These are phyloP conservation scores for Lepidurus packardi DNA, from an alignment of 1,140 invertebrate genomes.

Conservation along the genomic window DNA sequence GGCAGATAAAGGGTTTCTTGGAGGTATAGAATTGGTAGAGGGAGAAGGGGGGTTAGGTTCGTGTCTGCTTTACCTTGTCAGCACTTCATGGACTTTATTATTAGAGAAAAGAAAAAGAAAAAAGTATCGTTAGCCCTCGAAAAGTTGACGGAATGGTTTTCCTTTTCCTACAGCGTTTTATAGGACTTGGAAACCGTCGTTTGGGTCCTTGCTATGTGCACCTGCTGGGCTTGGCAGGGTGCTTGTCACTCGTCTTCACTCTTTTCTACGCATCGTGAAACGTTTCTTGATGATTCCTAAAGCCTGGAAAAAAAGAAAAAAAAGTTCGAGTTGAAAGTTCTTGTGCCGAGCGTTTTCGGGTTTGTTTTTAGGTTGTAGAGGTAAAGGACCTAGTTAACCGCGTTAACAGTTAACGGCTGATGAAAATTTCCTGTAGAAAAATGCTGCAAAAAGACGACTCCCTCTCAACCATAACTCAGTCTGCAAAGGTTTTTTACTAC, in stretches of 20 bases:
- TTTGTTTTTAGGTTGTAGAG: neutral
- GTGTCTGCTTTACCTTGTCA: conserved; percentile 19
- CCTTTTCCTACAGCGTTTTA: neutral
- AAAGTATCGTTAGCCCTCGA: neutral
- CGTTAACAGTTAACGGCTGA: conserved; percentile 21
- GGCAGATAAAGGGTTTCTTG: neutral
- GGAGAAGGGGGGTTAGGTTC: neutral
- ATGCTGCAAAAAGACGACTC: neutral
- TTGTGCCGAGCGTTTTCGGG: neutral
- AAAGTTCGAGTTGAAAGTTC: conserved; percentile 12
- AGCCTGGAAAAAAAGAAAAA: neutral
- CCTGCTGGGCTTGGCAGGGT: conserved; percentile 17
- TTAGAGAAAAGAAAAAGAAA: neutral
- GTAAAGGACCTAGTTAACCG: conserved; percentile 6
- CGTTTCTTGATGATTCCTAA: conserved; percentile 9
- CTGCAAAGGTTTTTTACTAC: neutral
- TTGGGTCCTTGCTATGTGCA: conserved; percentile 12
- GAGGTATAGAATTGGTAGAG: neutral
- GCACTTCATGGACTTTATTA: conserved; percentile 15
- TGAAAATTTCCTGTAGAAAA: conserved; percentile 1
- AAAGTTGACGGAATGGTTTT: conserved; percentile 13
- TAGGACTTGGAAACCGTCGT: neutral
- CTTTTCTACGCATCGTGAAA: neutral
- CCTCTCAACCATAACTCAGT: conserved; percentile 6
- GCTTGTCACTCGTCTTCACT: conserved; percentile 17